phyloP scores from a whole-genome alignment of 2,888 invertebrate genomes.

The Carabus problematicus region DNA sequence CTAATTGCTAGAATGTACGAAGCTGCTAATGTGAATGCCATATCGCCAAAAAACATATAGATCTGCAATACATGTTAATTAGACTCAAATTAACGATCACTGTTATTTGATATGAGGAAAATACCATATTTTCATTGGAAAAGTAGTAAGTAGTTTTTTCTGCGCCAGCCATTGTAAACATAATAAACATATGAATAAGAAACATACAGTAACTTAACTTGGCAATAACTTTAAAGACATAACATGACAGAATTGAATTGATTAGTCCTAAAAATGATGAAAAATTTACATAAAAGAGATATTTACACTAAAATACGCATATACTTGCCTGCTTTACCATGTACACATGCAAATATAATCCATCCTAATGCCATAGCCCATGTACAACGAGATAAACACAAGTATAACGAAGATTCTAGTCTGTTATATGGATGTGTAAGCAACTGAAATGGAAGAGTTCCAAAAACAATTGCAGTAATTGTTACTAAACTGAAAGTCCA shows the following conservation, averaged over 20 bases:
- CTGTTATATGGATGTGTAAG: conserved; percentile 53
- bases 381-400: conserved; percentile 57
- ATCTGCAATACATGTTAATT: conserved; percentile 46
- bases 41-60: conserved; percentile 52
- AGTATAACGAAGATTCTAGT: conserved; percentile 56
- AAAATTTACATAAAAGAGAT: conserved; percentile 8
- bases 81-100: neutral
- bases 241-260: conserved; percentile 50
- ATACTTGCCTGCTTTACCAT: conserved; percentile 60
- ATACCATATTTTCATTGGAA: conserved; percentile 52
- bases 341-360: conserved; percentile 62
- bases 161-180: conserved; percentile 50
- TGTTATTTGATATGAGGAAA: conserved; percentile 37
- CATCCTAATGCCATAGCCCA: conserved; percentile 62
- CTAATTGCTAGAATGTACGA: conserved; percentile 53
- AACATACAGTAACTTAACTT: conserved; percentile 55
- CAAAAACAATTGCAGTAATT: conserved; percentile 50
- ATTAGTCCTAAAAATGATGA: conserved; percentile 49
- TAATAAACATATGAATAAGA: conserved; percentile 53
- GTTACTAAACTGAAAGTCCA: conserved; percentile 49
- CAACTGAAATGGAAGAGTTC: conserved; percentile 52
- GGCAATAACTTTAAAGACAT: conserved; percentile 53
- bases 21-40: conserved; percentile 48
- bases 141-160: conserved; percentile 51
- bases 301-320: conserved; percentile 12